A percentile compares a stretch with the other conserved stretches of the same genome.
These are phyloP conservation scores for Eurystomus glaucurus DNA, from an alignment of 2,797 vertebrate genomes.

Conservation along the genomic window DNA sequence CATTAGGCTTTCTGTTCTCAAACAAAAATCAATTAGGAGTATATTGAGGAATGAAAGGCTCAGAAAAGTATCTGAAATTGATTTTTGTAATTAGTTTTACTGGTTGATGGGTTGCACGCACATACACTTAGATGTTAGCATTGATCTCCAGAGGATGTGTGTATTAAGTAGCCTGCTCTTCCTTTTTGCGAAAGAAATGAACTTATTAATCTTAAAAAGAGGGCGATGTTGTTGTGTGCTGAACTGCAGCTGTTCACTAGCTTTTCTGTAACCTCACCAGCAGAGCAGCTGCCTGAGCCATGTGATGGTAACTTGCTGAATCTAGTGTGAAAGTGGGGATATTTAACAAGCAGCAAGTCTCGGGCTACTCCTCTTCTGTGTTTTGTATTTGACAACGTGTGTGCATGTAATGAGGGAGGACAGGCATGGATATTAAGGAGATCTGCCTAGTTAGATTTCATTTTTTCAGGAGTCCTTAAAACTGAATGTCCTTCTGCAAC, in stretches of 20 bases:
- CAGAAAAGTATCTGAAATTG: constrained; percentile 72
- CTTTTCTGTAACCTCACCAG: neutral
- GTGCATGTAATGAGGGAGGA: neutral
- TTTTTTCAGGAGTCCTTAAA: neutral
- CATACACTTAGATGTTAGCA: neutral
- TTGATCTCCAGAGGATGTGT: constrained; percentile 56
- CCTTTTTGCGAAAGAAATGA: constrained; percentile 48
- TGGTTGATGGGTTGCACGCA: constrained; percentile 54
- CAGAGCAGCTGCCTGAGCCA: neutral
- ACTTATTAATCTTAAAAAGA: constrained; percentile 48
- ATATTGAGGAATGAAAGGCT: constrained; percentile 67
- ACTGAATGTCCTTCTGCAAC: neutral
- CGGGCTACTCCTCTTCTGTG: neutral
- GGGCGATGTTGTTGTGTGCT: neutral
- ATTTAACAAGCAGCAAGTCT: neutral
- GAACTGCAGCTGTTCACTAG: neutral
- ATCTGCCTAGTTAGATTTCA: neutral
- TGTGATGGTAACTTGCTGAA: neutral
- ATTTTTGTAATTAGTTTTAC: constrained; percentile 77
- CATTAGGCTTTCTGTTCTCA: constrained; percentile 63
- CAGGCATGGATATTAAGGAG: neutral
- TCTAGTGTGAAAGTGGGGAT: neutral
- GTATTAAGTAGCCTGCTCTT: constrained; percentile 48
- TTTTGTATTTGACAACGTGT: neutral
- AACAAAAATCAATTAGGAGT: constrained; percentile 72